Percentiles rank a stretch among this genome's conserved stretches.
phyloP scores from a whole-genome alignment of 1,140 invertebrate genomes.

The Elymnias hypermnestra region DNA sequence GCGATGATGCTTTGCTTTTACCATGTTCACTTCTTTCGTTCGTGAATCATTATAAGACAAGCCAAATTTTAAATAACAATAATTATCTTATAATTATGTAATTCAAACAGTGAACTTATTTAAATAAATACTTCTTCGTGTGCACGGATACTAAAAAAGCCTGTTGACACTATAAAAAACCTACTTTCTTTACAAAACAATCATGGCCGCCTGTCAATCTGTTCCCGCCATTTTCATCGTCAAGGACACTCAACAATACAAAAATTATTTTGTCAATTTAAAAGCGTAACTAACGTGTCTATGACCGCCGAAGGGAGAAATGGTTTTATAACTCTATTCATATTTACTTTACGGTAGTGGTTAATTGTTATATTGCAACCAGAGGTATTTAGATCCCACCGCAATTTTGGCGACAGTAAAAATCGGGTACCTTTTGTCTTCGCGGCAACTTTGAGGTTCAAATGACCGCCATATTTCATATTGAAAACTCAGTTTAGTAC shows the following conservation, averaged over 20 bases:
- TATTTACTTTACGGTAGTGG: constrained; percentile 26
- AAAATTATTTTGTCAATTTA: constrained; percentile 11
- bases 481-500: constrained; percentile 10
- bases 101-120: no score
- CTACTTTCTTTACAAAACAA: constrained; percentile 1
- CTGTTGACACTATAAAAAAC: background rate
- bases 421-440: constrained; percentile 18
- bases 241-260: constrained; percentile 15
- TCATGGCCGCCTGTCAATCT: constrained; percentile 2
- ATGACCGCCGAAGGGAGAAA: constrained; percentile 21
- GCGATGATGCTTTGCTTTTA: no score
- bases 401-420: constrained; percentile 25
- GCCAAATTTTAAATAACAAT: no score
- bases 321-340: constrained; percentile 28
- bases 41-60: no score
- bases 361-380: constrained; percentile 28
- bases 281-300: constrained; percentile 21
- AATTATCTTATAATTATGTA: no score
- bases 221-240: constrained; percentile 3
- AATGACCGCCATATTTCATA: constrained; percentile 24
- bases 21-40: no score
- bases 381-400: constrained; percentile 20
- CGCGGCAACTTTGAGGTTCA: constrained; percentile 23
- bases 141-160: background rate
- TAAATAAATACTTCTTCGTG: no score